Percentiles rank a stretch among this genome's conserved stretches.
Conservation (phyloP, 2,797 vertebrate species). For the Molothrus ater region DNA sequence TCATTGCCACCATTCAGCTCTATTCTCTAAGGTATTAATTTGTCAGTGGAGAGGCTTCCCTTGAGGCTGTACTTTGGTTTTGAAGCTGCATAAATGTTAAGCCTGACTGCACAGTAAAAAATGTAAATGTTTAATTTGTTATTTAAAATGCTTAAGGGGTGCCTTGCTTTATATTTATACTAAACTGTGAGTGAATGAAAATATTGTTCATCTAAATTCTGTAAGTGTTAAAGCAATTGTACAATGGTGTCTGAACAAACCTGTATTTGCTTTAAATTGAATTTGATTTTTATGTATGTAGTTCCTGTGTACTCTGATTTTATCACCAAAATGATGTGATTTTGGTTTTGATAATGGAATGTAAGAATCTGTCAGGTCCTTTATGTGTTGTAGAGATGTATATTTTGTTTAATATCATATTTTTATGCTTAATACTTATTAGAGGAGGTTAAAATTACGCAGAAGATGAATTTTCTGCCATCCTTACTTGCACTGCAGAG, state of each 20-base stretch:
- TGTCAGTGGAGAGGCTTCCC: constrained; percentile 85
- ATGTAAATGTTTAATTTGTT: constrained; percentile 87
- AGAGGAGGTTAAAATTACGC: neutral
- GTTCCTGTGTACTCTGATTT: constrained; percentile 56
- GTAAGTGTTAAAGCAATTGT: constrained; percentile 65
- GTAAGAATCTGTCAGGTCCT: neutral
- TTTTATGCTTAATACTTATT: neutral
- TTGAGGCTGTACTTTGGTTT: constrained; percentile 83
- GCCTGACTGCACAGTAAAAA: constrained; percentile 85
- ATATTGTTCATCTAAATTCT: constrained; percentile 78
- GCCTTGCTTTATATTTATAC: constrained; percentile 83
- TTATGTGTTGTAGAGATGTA: neutral
- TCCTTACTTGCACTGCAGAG: neutral
- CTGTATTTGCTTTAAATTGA: constrained; percentile 70
- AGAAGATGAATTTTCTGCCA: neutral
- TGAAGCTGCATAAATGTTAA: constrained; percentile 85
- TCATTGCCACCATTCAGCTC: constrained; percentile 87
- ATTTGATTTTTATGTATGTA: constrained; percentile 68
- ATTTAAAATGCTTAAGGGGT: constrained; percentile 83
- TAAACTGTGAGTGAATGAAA: constrained; percentile 78
- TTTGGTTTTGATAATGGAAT: constrained; percentile 29
- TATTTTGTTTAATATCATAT: constrained; percentile 11
- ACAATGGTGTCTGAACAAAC: constrained; percentile 37
- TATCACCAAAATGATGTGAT: constrained; percentile 27
- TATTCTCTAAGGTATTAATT: constrained; percentile 90